Evolutionary conservation across 2,888 invertebrate genomes (phyloP).

Genomic region (Hirtodrosophila confusa): DNA sequence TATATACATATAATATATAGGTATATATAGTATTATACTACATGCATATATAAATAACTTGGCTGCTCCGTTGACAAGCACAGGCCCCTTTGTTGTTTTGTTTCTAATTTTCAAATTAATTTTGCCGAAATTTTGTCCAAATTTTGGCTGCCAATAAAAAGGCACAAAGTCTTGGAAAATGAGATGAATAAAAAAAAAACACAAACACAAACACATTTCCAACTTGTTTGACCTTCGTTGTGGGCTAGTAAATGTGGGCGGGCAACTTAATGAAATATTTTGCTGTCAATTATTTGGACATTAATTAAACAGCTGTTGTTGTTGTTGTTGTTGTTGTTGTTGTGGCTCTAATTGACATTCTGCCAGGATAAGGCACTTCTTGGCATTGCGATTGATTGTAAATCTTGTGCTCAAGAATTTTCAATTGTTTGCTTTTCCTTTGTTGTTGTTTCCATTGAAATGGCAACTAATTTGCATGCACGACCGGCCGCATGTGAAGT

Average conservation of each 20-base stretch:
- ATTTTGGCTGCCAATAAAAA: constrained; percentile 4
- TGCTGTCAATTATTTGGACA: constrained; percentile 61
- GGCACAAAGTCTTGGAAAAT: constrained; percentile 1
- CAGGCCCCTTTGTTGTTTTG: constrained; percentile 30
- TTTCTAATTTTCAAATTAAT: constrained; percentile 50
- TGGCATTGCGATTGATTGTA: constrained; percentile 46
- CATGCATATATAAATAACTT: constrained; percentile 28
- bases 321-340: constrained; percentile 1
- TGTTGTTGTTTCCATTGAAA: constrained; percentile 33
- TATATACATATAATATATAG: constrained; percentile 11
- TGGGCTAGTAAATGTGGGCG: constrained; percentile 1
- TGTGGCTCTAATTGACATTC: constrained; percentile 32
- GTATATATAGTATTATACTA: constrained; percentile 18
- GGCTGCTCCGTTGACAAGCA: constrained; percentile 46
- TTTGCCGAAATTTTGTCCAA: constrained; percentile 26
- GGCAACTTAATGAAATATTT: constrained; percentile 23
- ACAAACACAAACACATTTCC: no score
- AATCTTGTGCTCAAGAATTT: constrained; percentile 22
- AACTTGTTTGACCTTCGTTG: constrained; percentile 13
- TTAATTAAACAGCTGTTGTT: constrained; percentile 57
- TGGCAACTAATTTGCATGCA: constrained; percentile 69
- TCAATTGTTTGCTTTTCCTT: constrained; percentile 22
- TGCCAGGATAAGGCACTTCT: constrained; percentile 5
- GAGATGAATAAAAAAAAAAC: no score
- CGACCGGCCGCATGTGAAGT: constrained; percentile 72